Evolutionary conservation across 2,888 invertebrate genomes (phyloP).

Genomic region (Blastobasis adustella): DNA sequence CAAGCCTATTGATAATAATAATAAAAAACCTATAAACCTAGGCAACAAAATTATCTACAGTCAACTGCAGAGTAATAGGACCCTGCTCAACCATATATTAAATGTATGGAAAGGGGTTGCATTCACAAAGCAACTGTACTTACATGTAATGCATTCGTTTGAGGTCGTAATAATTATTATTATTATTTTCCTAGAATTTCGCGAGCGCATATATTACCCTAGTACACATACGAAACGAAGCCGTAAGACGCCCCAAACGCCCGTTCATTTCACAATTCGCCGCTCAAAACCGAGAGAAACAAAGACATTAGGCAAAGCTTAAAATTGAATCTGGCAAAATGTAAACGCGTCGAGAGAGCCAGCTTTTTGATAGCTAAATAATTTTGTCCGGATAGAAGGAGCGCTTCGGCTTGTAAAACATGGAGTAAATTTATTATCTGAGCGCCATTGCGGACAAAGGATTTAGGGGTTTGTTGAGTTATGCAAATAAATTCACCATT

Average conservation of each 20-base stretch:
- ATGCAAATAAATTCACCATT: constrained; percentile 74
- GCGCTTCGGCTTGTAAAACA: constrained; percentile 55
- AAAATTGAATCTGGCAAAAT: constrained; percentile 14
- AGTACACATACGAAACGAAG: too few relatives aligned
- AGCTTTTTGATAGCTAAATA: constrained; percentile 58
- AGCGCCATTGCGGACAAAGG: constrained; percentile 66
- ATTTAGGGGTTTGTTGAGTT: constrained; percentile 67
- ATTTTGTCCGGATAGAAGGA: constrained; percentile 57
- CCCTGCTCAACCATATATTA: too few relatives aligned
- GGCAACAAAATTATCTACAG: too few relatives aligned
- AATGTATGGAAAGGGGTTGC: not conserved
- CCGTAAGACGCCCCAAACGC: not conserved
- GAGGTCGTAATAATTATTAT: too few relatives aligned
- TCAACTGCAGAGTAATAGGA: too few relatives aligned
- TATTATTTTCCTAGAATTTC: not conserved
- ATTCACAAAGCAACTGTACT: not conserved
- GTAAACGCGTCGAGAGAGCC: constrained; percentile 36
- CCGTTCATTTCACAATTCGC: constrained; percentile 11
- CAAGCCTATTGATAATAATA: too few relatives aligned
- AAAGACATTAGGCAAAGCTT: constrained; percentile 24
- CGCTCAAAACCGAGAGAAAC: constrained; percentile 20
- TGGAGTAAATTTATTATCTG: constrained; percentile 71
- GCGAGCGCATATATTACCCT: not conserved
- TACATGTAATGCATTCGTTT: not conserved
- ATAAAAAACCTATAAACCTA: too few relatives aligned